phyloP scores from a whole-genome alignment of 2,113 vertebrate genomes.

The Lamprotornis superbus region DNA sequence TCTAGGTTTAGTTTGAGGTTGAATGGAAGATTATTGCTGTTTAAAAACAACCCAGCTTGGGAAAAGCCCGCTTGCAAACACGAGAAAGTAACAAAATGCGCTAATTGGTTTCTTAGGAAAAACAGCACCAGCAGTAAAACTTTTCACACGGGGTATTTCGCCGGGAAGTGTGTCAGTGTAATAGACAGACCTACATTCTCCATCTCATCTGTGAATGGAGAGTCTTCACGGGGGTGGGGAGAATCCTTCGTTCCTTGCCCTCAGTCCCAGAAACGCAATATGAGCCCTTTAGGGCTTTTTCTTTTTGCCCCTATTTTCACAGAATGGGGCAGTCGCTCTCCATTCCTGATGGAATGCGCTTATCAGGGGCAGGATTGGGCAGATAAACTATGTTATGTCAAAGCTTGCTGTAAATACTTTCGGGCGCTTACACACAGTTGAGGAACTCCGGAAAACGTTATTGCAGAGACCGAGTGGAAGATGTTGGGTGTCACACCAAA shows the following conservation, averaged over 20 bases:
- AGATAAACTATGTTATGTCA: neutral
- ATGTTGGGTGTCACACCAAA: neutral
- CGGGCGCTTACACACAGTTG: neutral
- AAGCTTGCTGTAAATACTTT: neutral
- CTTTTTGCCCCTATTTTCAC: accelerated
- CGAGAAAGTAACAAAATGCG: neutral
- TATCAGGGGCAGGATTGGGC: neutral
- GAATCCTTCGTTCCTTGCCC: neutral
- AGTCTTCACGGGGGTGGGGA: neutral
- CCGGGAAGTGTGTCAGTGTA: neutral
- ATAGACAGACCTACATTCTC: neutral
- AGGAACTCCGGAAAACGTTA: neutral
- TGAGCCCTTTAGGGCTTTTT: neutral
- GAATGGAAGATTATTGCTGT: neutral
- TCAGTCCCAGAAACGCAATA: neutral
- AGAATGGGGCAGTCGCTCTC: neutral
- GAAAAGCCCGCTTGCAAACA: neutral
- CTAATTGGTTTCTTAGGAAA: neutral
- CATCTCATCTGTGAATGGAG: neutral
- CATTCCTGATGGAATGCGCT: neutral
- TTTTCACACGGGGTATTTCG: neutral
- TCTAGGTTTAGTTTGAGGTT: neutral
- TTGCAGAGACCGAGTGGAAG: neutral
- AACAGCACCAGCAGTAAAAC: neutral
- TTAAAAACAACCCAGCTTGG: neutral